Evolutionary conservation across 2,888 invertebrate species (phyloP), one percentile per base, ranked within the genome.

Genomic region (Galeopsomyia nigrocyanea): DNA sequence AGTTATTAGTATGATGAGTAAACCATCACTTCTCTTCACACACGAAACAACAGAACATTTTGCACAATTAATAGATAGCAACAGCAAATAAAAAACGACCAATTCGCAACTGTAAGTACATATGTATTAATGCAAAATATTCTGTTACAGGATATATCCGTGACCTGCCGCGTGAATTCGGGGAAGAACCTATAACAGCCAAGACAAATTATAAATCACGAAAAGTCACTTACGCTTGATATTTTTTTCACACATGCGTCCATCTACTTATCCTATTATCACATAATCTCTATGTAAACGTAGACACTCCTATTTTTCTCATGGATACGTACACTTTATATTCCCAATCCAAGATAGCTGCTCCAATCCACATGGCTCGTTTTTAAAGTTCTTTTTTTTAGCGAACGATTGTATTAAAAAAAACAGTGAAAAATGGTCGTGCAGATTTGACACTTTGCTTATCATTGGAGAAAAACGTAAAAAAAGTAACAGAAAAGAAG

Each of bases 201-300:
- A 83, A 83, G 81, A 83, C 77, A 81, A 81, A 82, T 82, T 77
- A 78, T 80, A 82, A 81, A 83, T 82, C 82, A 82, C 81, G 81
- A 81, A 82, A 78, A 77, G 39, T 75, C 61, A 76, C 74, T 74
- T 65, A 76, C 70, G 68, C 26, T 72, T 31, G 47, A 39, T 65
- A 19, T 21, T 50, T 66, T 55, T 58, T 56, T 19, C 55, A 19
- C 51, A 53, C 61, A 53, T 66, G 53, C 56, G 75, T 46, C 64
- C 21, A 39, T 63, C 68, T 65, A 63, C 62, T 74, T 68, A 69
- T 72, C 67, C 70, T 56, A 57, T 39, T 60, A 58, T 39, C 57
- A 50, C 57, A 72, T 21, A 49, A 60, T 60, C 31, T 21, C 39
- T 39, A 68, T 49, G 39, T 39, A 39, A 3, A 39, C 13, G 39